Evolutionary conservation across 2,888 invertebrate species (phyloP).

Genomic region (Osedax frankpressi): DNA sequence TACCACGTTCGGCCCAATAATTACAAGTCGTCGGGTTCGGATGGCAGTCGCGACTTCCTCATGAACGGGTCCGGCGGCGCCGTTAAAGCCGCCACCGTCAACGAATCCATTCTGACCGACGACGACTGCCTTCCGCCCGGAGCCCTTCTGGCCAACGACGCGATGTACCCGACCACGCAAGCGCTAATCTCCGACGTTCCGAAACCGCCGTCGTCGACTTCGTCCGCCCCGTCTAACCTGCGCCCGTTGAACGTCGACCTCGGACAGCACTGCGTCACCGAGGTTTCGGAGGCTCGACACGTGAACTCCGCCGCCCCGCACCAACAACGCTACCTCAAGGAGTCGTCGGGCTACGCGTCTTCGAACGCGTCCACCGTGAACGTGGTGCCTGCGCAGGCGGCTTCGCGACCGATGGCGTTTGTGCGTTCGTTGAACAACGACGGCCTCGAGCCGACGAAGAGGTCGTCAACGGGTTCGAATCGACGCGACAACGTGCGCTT

Average conservation of each 20-base stretch:
- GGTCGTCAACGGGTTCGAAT: not conserved
- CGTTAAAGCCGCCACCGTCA: not conserved
- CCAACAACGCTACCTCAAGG: not conserved
- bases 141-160: conserved; percentile 24
- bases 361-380: not conserved
- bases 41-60: not conserved
- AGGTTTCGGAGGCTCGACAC: not conserved
- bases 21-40: not conserved
- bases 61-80: not conserved
- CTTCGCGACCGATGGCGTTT: not conserved
- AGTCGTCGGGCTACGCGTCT: not conserved
- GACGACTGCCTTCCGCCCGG: not conserved
- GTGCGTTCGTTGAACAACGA: not conserved
- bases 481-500: not conserved
- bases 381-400: not conserved
- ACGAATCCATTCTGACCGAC: not conserved
- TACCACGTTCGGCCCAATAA: not conserved
- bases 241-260: not conserved
- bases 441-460: not conserved
- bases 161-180: conserved; percentile 27
- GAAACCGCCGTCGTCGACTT: no score
- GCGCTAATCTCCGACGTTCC: conserved; percentile 24
- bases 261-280: not conserved
- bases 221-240: not conserved
- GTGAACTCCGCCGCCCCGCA: not conserved